These are phyloP conservation scores for Procambarus clarkii DNA, from an alignment of 1,140 invertebrate genomes.

Conservation along the genomic window DNA sequence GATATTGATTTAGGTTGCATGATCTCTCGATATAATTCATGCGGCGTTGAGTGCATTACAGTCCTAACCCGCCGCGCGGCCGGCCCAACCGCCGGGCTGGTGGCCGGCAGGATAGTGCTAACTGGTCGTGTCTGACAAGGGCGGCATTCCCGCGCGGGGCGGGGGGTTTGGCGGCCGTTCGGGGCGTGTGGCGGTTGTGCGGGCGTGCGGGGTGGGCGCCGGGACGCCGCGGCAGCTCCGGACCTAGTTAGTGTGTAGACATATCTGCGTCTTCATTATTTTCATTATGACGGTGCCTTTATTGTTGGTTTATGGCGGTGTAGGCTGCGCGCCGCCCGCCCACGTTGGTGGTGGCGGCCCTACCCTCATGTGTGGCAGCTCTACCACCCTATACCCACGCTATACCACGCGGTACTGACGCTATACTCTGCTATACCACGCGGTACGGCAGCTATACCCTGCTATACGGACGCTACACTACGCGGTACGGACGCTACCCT, in stretches of 20 bases:
- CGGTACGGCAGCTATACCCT: too few relatives aligned
- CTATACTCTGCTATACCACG: too few relatives aligned
- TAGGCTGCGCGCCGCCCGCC: conserved; percentile 17
- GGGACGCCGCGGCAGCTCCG: conserved; percentile 23
- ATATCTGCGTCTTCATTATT: conserved; percentile 46
- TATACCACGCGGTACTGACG: too few relatives aligned
- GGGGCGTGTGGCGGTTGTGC: background rate
- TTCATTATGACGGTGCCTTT: conserved; percentile 31
- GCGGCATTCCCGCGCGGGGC: background rate
- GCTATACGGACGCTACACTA: too few relatives aligned
- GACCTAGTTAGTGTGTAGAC: conserved; percentile 40
- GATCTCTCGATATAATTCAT: conserved; percentile 35
- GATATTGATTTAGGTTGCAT: conserved; percentile 45
- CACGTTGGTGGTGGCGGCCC: too few relatives aligned
- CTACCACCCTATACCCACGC: too few relatives aligned
- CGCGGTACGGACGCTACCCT: too few relatives aligned
- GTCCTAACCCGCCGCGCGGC: conserved; percentile 17
- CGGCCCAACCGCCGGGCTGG: background rate
- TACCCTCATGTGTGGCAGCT: too few relatives aligned
- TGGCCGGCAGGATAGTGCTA: background rate
- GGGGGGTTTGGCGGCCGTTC: background rate
- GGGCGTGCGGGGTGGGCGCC: background rate
- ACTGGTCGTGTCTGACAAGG: background rate
- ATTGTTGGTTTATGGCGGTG: conserved; percentile 34
- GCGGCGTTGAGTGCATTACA: conserved; percentile 11